Conservation (phyloP, 1,140 invertebrate species). For the Eurosta solidaginis region DNA sequence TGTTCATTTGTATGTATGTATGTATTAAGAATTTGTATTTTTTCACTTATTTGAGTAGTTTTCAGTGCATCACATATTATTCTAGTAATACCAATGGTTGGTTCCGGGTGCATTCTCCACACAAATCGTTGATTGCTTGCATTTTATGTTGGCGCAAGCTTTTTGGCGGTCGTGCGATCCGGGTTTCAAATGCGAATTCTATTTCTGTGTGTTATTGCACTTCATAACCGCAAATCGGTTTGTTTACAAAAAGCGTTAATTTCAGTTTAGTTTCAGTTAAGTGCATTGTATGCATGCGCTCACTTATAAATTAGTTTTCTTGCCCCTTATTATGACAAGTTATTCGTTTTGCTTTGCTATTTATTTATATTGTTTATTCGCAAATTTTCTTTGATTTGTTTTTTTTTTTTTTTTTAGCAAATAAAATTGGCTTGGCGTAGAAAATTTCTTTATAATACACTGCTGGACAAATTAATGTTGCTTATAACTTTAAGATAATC, state of each 20-base stretch:
- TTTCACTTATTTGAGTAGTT: not conserved
- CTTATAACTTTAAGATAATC: no score
- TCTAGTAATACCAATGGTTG: not conserved
- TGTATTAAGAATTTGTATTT: not conserved
- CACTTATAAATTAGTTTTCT: not conserved
- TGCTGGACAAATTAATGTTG: not conserved
- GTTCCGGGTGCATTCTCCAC: not conserved
- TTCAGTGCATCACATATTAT: not conserved
- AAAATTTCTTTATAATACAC: not conserved
- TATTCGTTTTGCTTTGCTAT: not conserved
- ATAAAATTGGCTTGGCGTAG: not conserved
- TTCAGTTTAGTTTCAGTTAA: not conserved
- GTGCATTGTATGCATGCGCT: not conserved
- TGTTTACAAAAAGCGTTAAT: not conserved
- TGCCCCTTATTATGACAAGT: not conserved
- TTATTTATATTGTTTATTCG: not conserved
- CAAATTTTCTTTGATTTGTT: not conserved
- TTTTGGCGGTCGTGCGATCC: constrained; percentile 18
- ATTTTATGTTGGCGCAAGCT: not conserved
- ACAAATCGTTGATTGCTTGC: not conserved
- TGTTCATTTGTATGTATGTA: no score
- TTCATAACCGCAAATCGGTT: not conserved
- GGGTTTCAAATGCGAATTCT: not conserved
- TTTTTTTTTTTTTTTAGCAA: not conserved
- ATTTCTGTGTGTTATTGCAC: not conserved